A percentile compares a stretch with the other conserved stretches of the same genome.
Evolutionary conservation across 2,888 invertebrate genomes (phyloP).

Genomic region (Orthosia cruda): DNA sequence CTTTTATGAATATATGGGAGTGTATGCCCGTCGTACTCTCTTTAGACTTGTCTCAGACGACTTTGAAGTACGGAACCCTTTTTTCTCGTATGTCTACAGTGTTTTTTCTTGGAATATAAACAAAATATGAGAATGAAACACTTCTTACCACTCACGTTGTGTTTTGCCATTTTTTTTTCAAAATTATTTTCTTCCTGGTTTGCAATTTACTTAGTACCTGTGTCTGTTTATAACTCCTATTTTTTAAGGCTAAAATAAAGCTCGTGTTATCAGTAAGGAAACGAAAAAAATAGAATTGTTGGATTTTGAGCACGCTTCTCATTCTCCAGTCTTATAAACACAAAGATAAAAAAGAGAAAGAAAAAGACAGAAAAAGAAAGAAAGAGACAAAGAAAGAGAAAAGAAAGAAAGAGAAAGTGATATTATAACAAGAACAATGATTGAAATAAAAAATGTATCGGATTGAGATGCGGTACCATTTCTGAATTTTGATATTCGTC

Average conservation of each 20-base stretch:
- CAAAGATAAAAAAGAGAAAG: no score
- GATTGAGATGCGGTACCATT: no score
- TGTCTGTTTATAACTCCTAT: neutral
- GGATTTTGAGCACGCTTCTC: neutral
- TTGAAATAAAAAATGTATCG: no score
- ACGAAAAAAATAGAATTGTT: neutral
- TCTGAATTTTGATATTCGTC: no score
- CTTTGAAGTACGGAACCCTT: slow-evolving; percentile 39
- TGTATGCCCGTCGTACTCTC: slow-evolving; percentile 35
- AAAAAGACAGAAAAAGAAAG: no score
- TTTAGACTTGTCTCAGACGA: slow-evolving; percentile 33
- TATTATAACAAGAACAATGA: no score
- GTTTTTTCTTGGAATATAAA: slow-evolving; percentile 41
- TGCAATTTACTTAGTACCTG: neutral
- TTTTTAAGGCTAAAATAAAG: neutral
- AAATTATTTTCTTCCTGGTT: neutral
- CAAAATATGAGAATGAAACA: slow-evolving; percentile 27
- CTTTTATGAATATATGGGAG: slow-evolving; percentile 47
- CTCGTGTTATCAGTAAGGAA: neutral
- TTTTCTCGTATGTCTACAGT: slow-evolving; percentile 2
- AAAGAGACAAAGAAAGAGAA: no score
- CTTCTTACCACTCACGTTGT: neutral
- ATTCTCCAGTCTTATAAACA: neutral
- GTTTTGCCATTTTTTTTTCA: neutral
- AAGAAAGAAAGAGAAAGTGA: no score